Base-by-base conservation (phyloP, 2,888 invertebrate genomes). In the Nomada lathburiana region DNA sequence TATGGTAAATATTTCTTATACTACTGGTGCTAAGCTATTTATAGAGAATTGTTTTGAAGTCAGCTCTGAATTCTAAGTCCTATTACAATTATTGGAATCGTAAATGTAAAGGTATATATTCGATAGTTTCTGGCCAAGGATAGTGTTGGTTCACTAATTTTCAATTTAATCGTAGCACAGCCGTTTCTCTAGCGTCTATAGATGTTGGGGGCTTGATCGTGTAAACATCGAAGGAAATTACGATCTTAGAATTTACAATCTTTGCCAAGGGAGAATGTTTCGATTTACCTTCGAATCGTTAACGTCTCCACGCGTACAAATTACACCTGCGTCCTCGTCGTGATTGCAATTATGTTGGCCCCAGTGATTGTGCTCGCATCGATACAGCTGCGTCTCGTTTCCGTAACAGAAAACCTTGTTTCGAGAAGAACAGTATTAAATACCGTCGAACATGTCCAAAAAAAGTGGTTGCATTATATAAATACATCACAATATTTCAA, bases 271-370 rank as follows among this genome's bases (percentile, higher is more conserved):
- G 36, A 75, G 64, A 74, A 36, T 82, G 60, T 77, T 84, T 88
- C 72, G 72, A 88, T 88, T 93, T 93, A 93, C 93, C 93, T 93
- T 88, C 69, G 86, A 82, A 83, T 89, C 82, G 76, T 86, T 84
- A 68, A 91, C 80, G 26, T 90, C 78, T 74, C 91, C 93, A 63
- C 83, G 89, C 68, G 89, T 85, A 88, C 94, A 94, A 82, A 94
- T 91, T 16, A 97, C 95, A 2, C 96, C 96, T 0, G 96, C 97
- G 90, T 97, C 97, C 93, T 97, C 97, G 11, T 94, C 94, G 92
- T 97, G 97, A 76, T 95, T 95, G 91, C 97, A 97, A 90, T 97
- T 97, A 91, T 96, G 95, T 82, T 95, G 95, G 2, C 96, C 96
- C 97, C 96, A 97, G 11, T 95, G 94, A 93, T 95, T 95, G 89